phyloP scores from a whole-genome alignment of 2,888 invertebrate species.

The Hypsopygia costalis region DNA sequence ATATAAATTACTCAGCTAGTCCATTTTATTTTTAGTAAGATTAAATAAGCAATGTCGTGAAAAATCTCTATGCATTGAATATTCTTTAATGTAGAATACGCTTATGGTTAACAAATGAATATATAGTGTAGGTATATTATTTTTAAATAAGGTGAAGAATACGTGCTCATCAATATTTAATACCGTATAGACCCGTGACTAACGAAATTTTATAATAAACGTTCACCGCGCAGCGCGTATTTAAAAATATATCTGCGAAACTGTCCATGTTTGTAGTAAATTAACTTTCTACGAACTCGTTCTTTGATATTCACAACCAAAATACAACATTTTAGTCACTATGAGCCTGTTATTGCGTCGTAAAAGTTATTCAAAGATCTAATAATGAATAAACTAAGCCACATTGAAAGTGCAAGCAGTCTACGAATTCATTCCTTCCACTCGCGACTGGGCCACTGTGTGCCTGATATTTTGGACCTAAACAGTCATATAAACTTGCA shows the following conservation, averaged over 20 bases:
- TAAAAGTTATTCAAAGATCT: conserved; percentile 38
- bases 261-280: conserved; percentile 18
- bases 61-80: no score
- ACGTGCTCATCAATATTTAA: no score
- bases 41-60: no score
- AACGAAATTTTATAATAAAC: no score
- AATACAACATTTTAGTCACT: conserved; percentile 20
- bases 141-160: no score
- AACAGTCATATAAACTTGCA: conserved; percentile 19
- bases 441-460: conserved; percentile 65
- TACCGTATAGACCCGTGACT: no score
- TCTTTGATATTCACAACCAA: conserved; percentile 28
- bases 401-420: conserved; percentile 72
- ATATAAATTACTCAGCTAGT: no score
- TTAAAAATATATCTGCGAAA: background rate
- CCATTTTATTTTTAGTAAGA: no score
- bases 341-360: conserved; percentile 22
- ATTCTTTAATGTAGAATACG: no score
- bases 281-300: conserved; percentile 24
- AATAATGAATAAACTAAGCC: conserved; percentile 48
- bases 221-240: background rate
- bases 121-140: no score
- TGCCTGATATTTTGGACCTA: conserved; percentile 18
- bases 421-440: conserved; percentile 61
- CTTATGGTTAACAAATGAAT: no score